Base-by-base conservation (phyloP, 2,113 vertebrate genomes). In the Myiozetetes cayanensis region DNA sequence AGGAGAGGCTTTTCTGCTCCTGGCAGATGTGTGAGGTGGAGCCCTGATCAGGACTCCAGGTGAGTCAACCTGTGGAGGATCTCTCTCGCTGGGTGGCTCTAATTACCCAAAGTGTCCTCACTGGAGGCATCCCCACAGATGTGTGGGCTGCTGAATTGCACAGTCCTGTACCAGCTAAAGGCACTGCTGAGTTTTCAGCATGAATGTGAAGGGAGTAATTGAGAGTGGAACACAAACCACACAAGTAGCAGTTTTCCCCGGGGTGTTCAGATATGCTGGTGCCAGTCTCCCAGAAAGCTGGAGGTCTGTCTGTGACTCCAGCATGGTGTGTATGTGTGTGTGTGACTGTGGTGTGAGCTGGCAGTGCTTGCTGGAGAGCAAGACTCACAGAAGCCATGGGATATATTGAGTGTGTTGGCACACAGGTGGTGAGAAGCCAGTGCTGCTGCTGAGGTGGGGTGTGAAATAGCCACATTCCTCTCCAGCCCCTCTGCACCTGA, bases 111-210 rank as follows among this genome's bases (percentile, higher is more conserved):
- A 41, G 67, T 39, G 65, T 62, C 89, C 56, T n/a, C 0, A 50
- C 90, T 59, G 7, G 14, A 9, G 75, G 88, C 65, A 7, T 4
- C 76, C 89, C 65, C 10, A 8, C 87, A 16, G 27, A 9, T 6
- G 44, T 79, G 93, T 35, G 30, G 84, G 81, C 75, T 93, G 93
- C 75, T 18, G 10, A 62, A 76, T 43, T 84, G 95, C 85, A 82
- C 0, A 23, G 33, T 78, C 66, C 82, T 23, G 62, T 2, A 30
- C 15, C 67, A 41, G 84, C 74, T 41, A 1, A 65, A 81, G 12
- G 90, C 37, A 1, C 65, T 30, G 85, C 80, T 8, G 75, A 49
- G 62, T 0, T 43, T 25, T 37, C 49, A 43, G 75, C 20, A 0
- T 4, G 49, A 67, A 24, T 4, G 31, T 1, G 2, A 25, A 62